Evolutionary conservation across 2,113 vertebrate genomes (phyloP), one percentile per base, ranked within the genome.

Genomic region (Engraulis encrasicolus): DNA sequence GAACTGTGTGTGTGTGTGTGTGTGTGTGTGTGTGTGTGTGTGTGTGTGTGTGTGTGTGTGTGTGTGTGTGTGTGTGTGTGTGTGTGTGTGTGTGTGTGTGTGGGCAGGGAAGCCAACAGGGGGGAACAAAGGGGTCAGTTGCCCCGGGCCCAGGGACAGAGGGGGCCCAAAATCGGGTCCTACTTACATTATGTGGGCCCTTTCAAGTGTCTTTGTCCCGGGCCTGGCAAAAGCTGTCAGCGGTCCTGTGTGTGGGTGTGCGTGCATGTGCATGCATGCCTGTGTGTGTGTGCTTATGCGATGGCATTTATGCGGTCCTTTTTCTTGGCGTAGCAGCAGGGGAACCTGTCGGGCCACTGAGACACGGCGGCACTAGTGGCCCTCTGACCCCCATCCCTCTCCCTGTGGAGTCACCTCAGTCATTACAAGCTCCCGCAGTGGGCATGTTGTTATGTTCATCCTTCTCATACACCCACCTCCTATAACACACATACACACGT

Each of bases 401-500:
- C 27, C 1, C 12, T 15, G 5, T 2, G n/a, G 12, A 23, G 20
- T 66, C 31, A 74, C 0, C 12, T 15, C 11, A 15, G 49, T 23
- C 66, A 36, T 7, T 54, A 31, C 78, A 84, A n/a, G 84, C 81
- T 83, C 61, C 58, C 27, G 50, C 61, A 52, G 37, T 77, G 80
- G 50, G 78, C n/a, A n/a, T n/a, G n/a, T 38, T 78, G 66, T 34
- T 71, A 17, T 48, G 78, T 50, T 80, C 54, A 38, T 54, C 61
- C 40, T 36, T 45, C 52, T n/a, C n/a, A n/a, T n/a, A n/a, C n/a
- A n/a, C n/a, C n/a, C n/a, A n/a, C n/a, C n/a, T n/a, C n/a, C n/a
- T n/a, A n/a, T n/a, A n/a, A n/a, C n/a, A n/a, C n/a, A n/a, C n/a
- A n/a, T n/a, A n/a, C n/a, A n/a, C n/a, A n/a, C n/a, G n/a, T n/a